These are phyloP conservation scores for Acrocephalus kingi DNA, from an alignment of 2,113 vertebrate genomes.

Conservation along the genomic window DNA sequence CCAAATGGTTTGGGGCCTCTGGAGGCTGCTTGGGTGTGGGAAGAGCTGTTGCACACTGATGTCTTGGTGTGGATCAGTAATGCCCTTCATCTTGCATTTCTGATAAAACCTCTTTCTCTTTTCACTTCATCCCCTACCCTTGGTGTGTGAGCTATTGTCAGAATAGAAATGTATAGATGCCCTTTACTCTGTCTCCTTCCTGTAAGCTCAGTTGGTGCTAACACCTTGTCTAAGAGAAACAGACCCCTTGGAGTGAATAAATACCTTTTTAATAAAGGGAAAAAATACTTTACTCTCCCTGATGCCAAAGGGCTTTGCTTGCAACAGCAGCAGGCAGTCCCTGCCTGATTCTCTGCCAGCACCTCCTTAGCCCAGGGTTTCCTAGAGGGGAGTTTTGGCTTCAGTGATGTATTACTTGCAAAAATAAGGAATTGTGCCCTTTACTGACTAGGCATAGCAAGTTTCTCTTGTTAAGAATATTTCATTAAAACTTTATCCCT, in stretches of 20 bases:
- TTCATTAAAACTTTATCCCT: constrained; percentile 42
- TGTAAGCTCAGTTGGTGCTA: background rate
- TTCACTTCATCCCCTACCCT: background rate
- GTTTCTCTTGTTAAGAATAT: background rate
- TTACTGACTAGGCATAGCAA: background rate
- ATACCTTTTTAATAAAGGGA: background rate
- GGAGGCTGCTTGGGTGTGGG: background rate
- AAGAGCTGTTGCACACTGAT: background rate
- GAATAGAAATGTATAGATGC: background rate
- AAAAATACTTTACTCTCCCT: background rate
- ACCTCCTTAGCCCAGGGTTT: background rate
- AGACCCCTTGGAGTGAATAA: background rate
- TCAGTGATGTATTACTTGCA: background rate
- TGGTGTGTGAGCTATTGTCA: background rate
- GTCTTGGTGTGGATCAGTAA: background rate
- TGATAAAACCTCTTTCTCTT: background rate
- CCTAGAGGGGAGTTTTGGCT: background rate
- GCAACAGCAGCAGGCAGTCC: background rate
- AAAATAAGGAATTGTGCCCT: background rate
- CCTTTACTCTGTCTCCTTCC: background rate
- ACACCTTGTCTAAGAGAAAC: background rate
- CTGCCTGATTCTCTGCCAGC: background rate
- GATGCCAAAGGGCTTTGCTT: background rate
- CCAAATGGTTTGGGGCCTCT: background rate
- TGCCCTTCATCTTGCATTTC: background rate